Conservation (phyloP, 2,888 invertebrate genomes). For the Eudasyphora cyanicolor region DNA sequence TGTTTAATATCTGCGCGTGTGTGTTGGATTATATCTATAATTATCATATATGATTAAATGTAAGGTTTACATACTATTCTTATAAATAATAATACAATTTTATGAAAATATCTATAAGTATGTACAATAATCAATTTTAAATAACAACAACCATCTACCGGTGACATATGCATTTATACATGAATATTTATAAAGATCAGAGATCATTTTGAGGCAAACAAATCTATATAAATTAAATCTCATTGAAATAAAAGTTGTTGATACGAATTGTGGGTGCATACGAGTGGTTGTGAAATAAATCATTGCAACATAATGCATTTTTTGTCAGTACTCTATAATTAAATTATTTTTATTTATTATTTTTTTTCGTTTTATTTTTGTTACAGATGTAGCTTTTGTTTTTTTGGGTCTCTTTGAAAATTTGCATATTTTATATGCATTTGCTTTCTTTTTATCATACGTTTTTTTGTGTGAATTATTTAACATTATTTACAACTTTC, state of each 20-base stretch:
- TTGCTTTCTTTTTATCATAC: constrained; percentile 25
- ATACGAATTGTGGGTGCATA: too few species aligned
- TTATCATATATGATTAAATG: constrained; percentile 52
- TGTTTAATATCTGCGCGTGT: too few species aligned
- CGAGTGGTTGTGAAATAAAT: not conserved
- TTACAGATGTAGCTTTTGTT: constrained; percentile 22
- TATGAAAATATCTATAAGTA: constrained; percentile 26
- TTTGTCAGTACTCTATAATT: not conserved
- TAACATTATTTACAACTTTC: constrained; percentile 47
- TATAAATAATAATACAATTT: constrained; percentile 12
- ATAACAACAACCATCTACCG: constrained; percentile 1
- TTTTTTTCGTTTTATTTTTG: constrained; percentile 10
- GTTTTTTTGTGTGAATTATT: constrained; percentile 19
- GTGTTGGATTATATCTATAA: constrained; percentile 31
- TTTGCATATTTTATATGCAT: constrained; percentile 55
- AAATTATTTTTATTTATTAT: not conserved
- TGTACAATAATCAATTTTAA: constrained; percentile 16
- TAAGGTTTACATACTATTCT: constrained; percentile 40
- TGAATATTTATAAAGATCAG: constrained; percentile 1
- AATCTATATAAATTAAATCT: not conserved
- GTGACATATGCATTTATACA: not conserved
- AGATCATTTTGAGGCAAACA: not conserved
- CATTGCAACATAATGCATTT: not conserved
- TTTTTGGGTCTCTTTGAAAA: not conserved
- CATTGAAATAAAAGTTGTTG: not conserved